Percentiles rank a stretch among this genome's conserved stretches.
phyloP scores from a whole-genome alignment of 2,888 invertebrate genomes.

The Noctua comes region DNA sequence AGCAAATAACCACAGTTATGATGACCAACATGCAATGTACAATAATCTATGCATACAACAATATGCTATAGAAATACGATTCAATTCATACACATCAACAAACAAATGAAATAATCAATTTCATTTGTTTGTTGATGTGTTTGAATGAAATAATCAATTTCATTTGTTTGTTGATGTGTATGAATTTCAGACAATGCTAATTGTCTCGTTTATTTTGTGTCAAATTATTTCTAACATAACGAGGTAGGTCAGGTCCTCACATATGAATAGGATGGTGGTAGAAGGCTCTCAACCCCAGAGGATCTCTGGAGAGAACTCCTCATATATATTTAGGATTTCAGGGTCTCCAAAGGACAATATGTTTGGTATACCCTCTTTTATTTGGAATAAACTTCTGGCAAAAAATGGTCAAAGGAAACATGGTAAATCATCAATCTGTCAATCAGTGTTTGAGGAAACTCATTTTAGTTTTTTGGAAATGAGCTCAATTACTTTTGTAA shows the following conservation, averaged over 20 bases:
- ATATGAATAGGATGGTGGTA: background rate
- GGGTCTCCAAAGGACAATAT: background rate
- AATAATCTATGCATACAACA: constrained; percentile 3
- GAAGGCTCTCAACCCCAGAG: background rate
- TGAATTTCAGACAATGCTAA: constrained; percentile 17
- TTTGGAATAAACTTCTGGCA: background rate
- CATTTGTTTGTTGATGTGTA: constrained; percentile 1
- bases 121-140: too few species aligned
- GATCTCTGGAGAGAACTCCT: too few species aligned
- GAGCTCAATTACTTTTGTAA: too few species aligned
- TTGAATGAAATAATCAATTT: background rate
- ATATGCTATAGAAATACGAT: constrained; percentile 8
- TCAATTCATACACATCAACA: constrained; percentile 17
- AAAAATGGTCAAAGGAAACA: background rate
- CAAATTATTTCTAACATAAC: background rate
- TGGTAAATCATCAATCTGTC: too few species aligned
- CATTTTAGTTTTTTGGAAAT: background rate
- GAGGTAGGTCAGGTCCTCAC: background rate
- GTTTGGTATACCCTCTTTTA: background rate
- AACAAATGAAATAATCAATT: too few species aligned
- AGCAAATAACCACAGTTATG: background rate
- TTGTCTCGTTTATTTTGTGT: background rate
- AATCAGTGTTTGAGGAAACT: background rate
- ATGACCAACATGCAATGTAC: background rate
- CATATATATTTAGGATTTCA: background rate